phyloP scores from a whole-genome alignment of 1,140 invertebrate genomes.

The Agrypnia vestita region DNA sequence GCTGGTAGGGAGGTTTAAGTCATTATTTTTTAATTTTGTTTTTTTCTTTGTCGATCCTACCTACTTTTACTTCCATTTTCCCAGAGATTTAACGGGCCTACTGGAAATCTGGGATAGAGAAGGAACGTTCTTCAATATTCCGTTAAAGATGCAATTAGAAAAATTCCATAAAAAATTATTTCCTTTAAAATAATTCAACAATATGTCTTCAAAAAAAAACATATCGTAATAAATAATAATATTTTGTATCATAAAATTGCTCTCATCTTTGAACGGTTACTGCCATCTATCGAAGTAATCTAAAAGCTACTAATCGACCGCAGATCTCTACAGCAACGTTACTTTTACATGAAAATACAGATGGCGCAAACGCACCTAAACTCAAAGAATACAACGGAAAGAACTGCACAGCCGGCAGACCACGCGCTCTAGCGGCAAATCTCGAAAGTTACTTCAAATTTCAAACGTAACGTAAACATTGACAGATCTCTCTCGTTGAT shows the following conservation, averaged over 20 bases:
- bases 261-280: neutral
- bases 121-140: no score
- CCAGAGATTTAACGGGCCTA: no score
- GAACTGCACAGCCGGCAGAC: no score
- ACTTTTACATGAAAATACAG: conserved; percentile 9
- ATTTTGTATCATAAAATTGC: neutral
- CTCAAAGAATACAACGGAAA: neutral
- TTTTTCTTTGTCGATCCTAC: no score
- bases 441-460: neutral
- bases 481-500: neutral
- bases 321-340: conserved; percentile 10
- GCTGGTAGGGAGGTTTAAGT: no score
- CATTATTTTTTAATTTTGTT: no score
- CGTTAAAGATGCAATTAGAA: no score
- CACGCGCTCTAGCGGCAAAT: conserved; percentile 13
- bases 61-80: no score
- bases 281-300: conserved; percentile 26
- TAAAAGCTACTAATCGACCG: conserved; percentile 23
- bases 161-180: no score
- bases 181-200: no score
- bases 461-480: conserved; percentile 1
- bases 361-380: conserved; percentile 32
- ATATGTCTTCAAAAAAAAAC: no score
- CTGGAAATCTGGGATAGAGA: no score
- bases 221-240: neutral